Evolutionary conservation across 2,888 invertebrate genomes (phyloP), one percentile per base, ranked within the genome.

Genomic region (Schrankia costaestrigalis): DNA sequence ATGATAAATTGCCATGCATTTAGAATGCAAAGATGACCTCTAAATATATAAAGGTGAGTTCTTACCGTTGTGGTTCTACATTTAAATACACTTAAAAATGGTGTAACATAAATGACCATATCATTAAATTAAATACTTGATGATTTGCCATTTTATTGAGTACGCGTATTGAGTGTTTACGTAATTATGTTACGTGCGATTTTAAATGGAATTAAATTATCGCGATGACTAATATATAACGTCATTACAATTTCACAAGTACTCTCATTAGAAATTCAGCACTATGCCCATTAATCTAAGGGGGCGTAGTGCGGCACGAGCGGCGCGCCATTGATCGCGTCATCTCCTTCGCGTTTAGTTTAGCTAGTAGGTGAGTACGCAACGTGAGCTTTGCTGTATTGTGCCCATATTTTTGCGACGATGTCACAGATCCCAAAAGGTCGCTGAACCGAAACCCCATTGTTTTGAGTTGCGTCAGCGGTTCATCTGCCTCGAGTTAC

Each of bases 381-480:
- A 73, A 67, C 52, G 61, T 60, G 48, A 61, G 62, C 66, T 67
- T 63, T 56, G 65, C 46, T 46, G 29, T 64, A 64, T 67, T 76
- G 73, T 76, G 75, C 76, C 73, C 77, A 80, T 82, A 84, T 81
- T 84, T 84, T 81, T 73, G 73, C 76, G 63, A 64, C 81, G 77
- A 76, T 84, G 84, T 84, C 85, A 85, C 81, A 80, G 78, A 75
- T 78, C 72, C 71, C 66, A 60, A 80, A 80, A 85, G 85, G 86
- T 85, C 82, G 71, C 63, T 78, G 83, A 84, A 81, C 83, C 67
- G 67, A 77, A 78, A 78, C 71, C 72, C 82, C 74, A 85, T 86
- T 86, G 86, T 86, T 77, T 78, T 67, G 72, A 63, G 71, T 86
- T 86, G 84, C 86, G 80, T 82, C 82, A 86, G 72, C 76, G 71